Conservation (phyloP, 2,888 invertebrate genomes). For the Lasioglossum oenotherae region DNA sequence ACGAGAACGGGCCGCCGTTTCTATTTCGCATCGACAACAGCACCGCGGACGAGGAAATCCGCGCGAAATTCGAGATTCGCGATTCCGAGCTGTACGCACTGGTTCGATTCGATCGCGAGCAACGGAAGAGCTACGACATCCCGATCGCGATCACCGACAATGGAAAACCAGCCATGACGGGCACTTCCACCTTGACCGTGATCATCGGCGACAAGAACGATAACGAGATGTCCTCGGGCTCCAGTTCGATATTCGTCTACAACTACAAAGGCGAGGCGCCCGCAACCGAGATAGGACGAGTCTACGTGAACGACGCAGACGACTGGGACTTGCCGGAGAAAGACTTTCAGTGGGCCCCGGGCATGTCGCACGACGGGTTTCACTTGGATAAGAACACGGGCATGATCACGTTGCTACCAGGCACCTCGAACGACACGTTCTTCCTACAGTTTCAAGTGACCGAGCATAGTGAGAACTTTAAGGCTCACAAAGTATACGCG, state of each 20-base stretch:
- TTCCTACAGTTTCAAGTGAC: constrained; percentile 90
- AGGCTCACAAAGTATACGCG: constrained; percentile 90
- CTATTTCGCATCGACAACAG: constrained; percentile 88
- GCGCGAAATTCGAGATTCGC: constrained; percentile 89
- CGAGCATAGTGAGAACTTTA: constrained; percentile 88
- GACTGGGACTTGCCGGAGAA: constrained; percentile 99
- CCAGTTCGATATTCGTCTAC: constrained; percentile 96
- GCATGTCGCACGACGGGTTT: constrained; percentile 88
- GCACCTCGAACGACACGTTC: constrained; percentile 91
- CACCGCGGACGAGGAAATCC: constrained; percentile 87
- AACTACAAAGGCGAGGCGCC: constrained; percentile 95
- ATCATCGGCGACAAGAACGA: constrained; percentile 98
- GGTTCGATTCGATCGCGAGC: constrained; percentile 93
- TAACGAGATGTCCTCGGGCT: constrained; percentile 94
- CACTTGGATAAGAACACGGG: constrained; percentile 91
- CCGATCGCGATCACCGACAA: constrained; percentile 96
- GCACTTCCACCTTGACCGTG: constrained; percentile 93
- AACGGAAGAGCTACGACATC: constrained; percentile 93
- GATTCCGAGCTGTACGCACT: constrained; percentile 89
- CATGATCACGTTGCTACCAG: constrained; percentile 94
- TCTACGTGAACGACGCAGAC: constrained; percentile 97
- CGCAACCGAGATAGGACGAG: constrained; percentile 94
- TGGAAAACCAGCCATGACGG: constrained; percentile 90
- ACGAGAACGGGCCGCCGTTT: constrained; percentile 95
- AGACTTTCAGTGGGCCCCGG: constrained; percentile 91